Base-by-base conservation (phyloP, 2,888 invertebrate genomes). In the Neocrepidodera transversa region DNA sequence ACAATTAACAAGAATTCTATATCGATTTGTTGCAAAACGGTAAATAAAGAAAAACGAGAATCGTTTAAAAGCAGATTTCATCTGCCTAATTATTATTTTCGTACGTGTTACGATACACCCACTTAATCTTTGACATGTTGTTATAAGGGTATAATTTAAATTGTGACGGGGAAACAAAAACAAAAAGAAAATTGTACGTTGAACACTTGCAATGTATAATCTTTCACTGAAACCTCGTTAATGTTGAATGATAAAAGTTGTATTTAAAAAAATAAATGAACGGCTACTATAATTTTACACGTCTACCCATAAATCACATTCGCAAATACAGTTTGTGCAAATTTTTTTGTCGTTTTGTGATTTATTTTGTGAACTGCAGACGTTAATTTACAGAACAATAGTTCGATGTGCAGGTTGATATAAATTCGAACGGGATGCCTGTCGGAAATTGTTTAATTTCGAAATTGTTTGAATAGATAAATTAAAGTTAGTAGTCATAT, bases 51-150 rank as follows among this genome's bases (percentile, higher is more conserved):
- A 65, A 66, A 64, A 65, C 56, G 54, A 63, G 58, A 60, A 64
- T 59, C 65, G 52, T 66, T 66, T 68, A 70, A 67, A 67, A 62
- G 35, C 68, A 68, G 72, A 72, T 72, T 68, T 62, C 68, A 71
- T 72, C 72, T 69, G 64, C 65, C 68, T 71, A 72, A 72, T 72
- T 71, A 72, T 72, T 72, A 66, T 72, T 72, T 72, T 71, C 70
- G 68, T 72, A 72, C 72, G 72, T 71, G 71, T 71, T 71, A 71
- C 65, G 71, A 68, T 70, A 71, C 72, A 70, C 72, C 72, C 71
- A 70, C 69, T 72, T 72, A 71, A 72, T 72, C 72, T 71, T 68
- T 69, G 71, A 70, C 71, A 69, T 68, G 69, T 59, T 58, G 66
- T 64, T 68, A 68, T 68, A 68, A 65, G 65, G 66, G 66, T 68